Conservation (phyloP, 2,113 vertebrate genomes). For the Nansenia antarctica region DNA sequence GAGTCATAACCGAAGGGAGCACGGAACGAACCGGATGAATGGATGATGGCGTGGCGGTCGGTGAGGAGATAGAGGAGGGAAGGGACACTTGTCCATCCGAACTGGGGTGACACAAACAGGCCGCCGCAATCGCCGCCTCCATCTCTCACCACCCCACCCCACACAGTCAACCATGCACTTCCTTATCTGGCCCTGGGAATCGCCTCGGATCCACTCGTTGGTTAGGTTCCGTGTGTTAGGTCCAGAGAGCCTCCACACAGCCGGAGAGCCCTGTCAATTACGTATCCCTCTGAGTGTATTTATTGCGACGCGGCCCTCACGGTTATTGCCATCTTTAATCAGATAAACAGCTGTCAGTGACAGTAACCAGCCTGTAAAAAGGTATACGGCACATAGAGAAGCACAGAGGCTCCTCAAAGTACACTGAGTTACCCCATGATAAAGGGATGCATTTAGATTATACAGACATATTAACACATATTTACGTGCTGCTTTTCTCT, state of each 20-base stretch:
- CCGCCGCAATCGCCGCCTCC: conserved; percentile 18
- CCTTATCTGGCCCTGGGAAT: conserved; percentile 20
- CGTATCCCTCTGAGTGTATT: neutral
- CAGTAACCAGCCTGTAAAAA: conserved; percentile 9
- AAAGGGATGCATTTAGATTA: neutral
- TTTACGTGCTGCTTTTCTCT: neutral
- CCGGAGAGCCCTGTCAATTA: neutral
- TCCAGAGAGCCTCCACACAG: neutral
- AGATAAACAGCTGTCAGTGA: conserved; percentile 3
- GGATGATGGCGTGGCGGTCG: conserved; percentile 15
- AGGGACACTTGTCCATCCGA: conserved; percentile 20
- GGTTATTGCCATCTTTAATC: conserved; percentile 1
- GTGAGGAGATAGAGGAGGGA: conserved; percentile 24
- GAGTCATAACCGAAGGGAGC: conserved; percentile 27
- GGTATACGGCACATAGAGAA: neutral
- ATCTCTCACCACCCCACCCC: conserved; percentile 18
- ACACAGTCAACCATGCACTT: conserved; percentile 20
- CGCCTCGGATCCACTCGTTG: neutral
- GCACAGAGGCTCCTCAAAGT: conserved; percentile 1
- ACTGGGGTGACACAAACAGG: conserved; percentile 40
- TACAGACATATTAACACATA: neutral
- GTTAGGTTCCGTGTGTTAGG: neutral
- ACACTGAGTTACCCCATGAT: neutral
- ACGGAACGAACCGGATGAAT: conserved; percentile 26
- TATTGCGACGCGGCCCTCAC: neutral